phyloP scores from a whole-genome alignment of 2,888 invertebrate genomes.

The Mantis religiosa region DNA sequence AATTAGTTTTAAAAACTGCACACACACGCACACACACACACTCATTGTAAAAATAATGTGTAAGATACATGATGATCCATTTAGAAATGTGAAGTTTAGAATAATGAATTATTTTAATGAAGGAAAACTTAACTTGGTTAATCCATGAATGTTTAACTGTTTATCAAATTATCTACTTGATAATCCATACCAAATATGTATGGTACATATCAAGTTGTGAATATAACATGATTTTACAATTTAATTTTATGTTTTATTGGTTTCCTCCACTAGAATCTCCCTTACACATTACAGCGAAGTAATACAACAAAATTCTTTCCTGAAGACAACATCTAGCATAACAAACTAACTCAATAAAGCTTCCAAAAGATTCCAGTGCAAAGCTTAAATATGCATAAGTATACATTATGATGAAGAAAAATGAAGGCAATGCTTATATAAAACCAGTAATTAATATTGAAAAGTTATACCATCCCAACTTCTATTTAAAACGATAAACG shows the following conservation, averaged over 20 bases:
- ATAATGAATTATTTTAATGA: neutral
- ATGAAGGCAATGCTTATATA: neutral
- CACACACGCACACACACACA: neutral
- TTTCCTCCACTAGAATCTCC: neutral
- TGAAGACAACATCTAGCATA: neutral
- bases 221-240: no score
- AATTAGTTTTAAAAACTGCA: neutral
- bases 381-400: neutral
- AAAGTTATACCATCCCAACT: neutral
- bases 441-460: neutral
- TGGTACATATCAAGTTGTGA: no score
- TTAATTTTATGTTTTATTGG: neutral
- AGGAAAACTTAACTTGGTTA: neutral
- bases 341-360: neutral
- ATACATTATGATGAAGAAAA: neutral
- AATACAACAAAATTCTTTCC: neutral
- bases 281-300: neutral
- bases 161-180: neutral
- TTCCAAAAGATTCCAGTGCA: neutral
- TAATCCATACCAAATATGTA: neutral
- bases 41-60: neutral
- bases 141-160: neutral
- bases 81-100: neutral
- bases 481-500: neutral
- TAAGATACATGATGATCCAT: neutral